phyloP scores from a whole-genome alignment of 53 echinoderm and acorn worm species.

The Mesocentrotus franciscanus region DNA sequence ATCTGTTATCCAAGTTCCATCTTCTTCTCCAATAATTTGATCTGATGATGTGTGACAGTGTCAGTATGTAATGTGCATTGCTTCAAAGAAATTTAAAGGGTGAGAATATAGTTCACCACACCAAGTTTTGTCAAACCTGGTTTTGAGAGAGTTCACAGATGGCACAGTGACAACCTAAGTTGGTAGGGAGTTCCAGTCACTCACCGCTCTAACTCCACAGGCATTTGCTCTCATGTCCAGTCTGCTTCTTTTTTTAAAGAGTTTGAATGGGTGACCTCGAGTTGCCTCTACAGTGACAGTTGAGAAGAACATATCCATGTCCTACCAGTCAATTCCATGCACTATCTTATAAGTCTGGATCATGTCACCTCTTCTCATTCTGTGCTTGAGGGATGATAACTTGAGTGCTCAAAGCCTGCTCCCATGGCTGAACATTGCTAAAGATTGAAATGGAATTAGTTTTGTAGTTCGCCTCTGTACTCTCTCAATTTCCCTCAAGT shows the following conservation, averaged over 20 bases:
- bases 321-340: neutral
- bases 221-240: neutral
- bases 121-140: too few species aligned
- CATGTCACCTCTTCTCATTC: too few species aligned
- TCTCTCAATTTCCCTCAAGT: too few species aligned
- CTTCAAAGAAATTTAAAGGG: accelerated
- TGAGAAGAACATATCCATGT: neutral
- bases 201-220: neutral
- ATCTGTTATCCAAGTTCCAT: too few species aligned
- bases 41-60: too few species aligned
- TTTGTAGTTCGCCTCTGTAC: neutral
- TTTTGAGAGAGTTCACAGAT: neutral
- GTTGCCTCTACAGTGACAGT: neutral
- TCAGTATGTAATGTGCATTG: too few species aligned
- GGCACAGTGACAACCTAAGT: neutral
- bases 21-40: too few species aligned
- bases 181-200: neutral
- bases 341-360: too few species aligned
- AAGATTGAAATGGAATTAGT: neutral
- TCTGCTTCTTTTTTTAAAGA: neutral
- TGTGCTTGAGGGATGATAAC: neutral
- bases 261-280: neutral
- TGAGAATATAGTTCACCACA: too few species aligned
- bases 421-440: neutral
- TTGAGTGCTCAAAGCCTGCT: neutral